A percentile compares a stretch with the other conserved stretches of the same genome.
phyloP scores from a whole-genome alignment of 2,888 invertebrate species.

The Arctia plantaginis region DNA sequence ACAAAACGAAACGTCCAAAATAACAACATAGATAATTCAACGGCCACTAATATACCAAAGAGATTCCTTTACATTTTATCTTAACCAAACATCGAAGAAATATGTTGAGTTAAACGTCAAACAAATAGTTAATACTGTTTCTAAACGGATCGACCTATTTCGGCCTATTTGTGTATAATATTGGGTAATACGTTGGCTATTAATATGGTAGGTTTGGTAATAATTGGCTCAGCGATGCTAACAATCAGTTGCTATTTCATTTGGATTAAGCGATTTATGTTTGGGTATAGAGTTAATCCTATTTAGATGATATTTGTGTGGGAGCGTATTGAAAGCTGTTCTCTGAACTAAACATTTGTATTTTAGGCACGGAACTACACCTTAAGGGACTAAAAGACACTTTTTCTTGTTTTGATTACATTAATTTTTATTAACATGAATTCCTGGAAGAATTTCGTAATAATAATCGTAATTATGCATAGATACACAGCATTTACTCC shows the following conservation, averaged over 20 bases:
- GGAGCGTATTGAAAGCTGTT: not conserved
- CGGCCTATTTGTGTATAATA: slow-evolving; percentile 19
- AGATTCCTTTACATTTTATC: slow-evolving; percentile 15
- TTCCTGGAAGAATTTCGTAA: no score
- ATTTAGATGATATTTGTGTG: slow-evolving; percentile 6
- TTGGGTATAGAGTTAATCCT: slow-evolving; percentile 4
- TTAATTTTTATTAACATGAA: no score
- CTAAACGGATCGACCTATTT: slow-evolving; percentile 22
- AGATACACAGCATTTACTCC: no score
- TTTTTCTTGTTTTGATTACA: not conserved
- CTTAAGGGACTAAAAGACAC: not conserved
- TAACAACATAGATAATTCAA: not conserved
- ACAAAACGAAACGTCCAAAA: not conserved
- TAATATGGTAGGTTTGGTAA: slow-evolving; percentile 26
- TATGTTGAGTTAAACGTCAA: slow-evolving; percentile 14
- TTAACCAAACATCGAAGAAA: slow-evolving; percentile 19
- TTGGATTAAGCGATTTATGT: slow-evolving; percentile 14
- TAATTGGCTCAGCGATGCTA: slow-evolving; percentile 24
- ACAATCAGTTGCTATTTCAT: slow-evolving; percentile 23
- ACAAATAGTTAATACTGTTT: slow-evolving; percentile 13
- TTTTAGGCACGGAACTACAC: not conserved
- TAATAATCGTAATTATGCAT: no score
- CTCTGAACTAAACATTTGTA: not conserved
- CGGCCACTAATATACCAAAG: not conserved
- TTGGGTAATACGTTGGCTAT: slow-evolving; percentile 23